Percentiles rank a stretch among this genome's conserved stretches.
These are phyloP conservation scores for Morphnarchus princeps DNA, from an alignment of 2,113 vertebrate genomes.

Conservation along the genomic window DNA sequence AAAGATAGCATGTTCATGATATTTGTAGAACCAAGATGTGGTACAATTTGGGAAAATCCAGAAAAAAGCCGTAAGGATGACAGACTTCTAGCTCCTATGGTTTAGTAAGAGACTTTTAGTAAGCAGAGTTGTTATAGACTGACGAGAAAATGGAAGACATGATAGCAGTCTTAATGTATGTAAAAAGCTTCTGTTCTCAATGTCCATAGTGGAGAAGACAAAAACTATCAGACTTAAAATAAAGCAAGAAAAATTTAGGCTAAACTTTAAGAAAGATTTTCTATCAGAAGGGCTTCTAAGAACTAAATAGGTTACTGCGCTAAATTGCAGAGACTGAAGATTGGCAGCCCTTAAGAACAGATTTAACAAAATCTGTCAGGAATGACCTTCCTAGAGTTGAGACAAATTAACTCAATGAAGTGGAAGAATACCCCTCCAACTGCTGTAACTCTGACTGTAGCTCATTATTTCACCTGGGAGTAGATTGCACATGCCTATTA, in stretches of 20 bases:
- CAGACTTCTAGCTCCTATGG: not conserved
- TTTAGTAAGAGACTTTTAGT: not conserved
- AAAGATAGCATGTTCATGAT: not conserved
- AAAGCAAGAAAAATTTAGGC: not conserved
- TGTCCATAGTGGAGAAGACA: not conserved
- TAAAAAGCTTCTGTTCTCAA: not conserved
- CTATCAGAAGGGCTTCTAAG: not conserved
- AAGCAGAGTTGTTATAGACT: not conserved
- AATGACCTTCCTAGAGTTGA: not conserved
- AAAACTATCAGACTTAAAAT: not conserved
- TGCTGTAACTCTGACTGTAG: not conserved
- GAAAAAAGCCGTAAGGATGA: fast-evolving
- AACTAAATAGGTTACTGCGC: not conserved
- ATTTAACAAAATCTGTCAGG: slow-evolving; percentile 14
- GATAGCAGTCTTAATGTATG: not conserved
- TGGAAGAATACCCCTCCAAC: not conserved
- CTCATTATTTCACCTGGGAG: slow-evolving; percentile 42
- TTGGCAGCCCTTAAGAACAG: not conserved
- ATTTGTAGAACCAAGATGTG: not conserved
- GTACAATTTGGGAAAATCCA: not conserved
- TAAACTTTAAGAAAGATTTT: not conserved
- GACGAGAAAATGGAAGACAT: not conserved
- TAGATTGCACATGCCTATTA: slow-evolving; percentile 39
- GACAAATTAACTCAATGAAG: not conserved
- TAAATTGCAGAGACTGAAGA: not conserved